Evolutionary conservation across 37 sponge, comb jelly and placozoan species (phyloP), one percentile per base, ranked within the genome.

Genomic region (Tethya wilhelma): DNA sequence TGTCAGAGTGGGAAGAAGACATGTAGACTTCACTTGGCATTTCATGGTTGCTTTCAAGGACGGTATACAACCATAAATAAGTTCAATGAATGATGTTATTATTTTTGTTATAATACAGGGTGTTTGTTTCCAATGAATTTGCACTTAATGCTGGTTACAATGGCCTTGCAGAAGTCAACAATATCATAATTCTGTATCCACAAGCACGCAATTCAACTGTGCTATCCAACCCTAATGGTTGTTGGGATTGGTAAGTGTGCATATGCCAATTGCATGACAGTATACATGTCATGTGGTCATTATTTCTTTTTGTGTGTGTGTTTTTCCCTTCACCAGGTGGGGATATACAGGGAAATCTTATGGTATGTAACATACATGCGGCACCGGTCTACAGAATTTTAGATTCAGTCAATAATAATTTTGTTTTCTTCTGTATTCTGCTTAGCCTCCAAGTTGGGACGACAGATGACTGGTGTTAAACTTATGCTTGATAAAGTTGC

Each of bases 241-340:
- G 94, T 78, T 93, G 89, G 89, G 94, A 93, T 46, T 93, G 94
- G 94, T 93, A 75, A 57, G 85, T n/a, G n/a, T n/a, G n/a, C n/a
- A n/a, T n/a, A n/a, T n/a, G n/a, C n/a, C n/a, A n/a, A n/a, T n/a
- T n/a, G n/a, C n/a, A n/a, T n/a, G n/a, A n/a, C n/a, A n/a, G n/a
- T n/a, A 33, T 26, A 44, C 63, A 14, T 9, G 53, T 9, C 53
- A 19, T 49, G 53, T 14, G 14, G 53, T 49, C 14, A 9, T 19
- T 19, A 49, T 49, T 49, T 49, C 9, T 49, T 49, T 49, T 14
- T 14, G 9, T 49, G 9, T 49, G 9, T 49, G 9, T 14, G 14
- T 49, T 14, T 14, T 14, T 49, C 53, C 53, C 53, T 14, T 14
- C 53, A 49, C 0, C 58, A 90, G 92, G 92, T 91, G 92, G 92